phyloP scores from a whole-genome alignment of 2,797 vertebrate species.

The Coregonus ussuriensis region DNA sequence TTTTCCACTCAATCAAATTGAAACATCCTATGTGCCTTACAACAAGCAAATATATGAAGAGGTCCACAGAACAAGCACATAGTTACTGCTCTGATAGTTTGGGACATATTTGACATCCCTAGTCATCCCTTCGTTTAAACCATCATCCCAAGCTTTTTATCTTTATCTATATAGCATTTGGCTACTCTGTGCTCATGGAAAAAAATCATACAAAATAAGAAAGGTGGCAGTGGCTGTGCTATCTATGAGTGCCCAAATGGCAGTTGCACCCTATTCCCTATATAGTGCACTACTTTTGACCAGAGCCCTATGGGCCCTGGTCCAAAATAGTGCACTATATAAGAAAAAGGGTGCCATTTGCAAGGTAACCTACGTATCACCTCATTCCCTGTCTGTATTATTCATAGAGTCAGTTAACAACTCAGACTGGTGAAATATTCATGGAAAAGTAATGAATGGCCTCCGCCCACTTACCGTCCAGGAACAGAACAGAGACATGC shows the following conservation, averaged over 20 bases:
- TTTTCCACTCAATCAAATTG: not conserved
- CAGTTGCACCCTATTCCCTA: too few species aligned
- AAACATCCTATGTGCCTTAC: not conserved
- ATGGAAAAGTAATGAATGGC: conserved; percentile 25
- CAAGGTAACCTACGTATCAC: conserved; percentile 13
- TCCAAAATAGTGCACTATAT: too few species aligned
- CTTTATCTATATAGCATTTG: conserved; percentile 23
- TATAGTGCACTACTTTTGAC: too few species aligned
- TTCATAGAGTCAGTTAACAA: conserved; percentile 28
- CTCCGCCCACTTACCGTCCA: conserved; percentile 33
- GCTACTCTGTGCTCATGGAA: conserved; percentile 18
- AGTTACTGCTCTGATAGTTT: not conserved
- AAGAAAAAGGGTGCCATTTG: too few species aligned
- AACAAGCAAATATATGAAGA: too few species aligned
- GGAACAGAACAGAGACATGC: conserved; percentile 11
- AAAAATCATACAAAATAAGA: conserved; percentile 26
- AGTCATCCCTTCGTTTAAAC: conserved; percentile 34
- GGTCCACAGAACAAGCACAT: too few species aligned
- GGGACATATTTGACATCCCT: conserved; percentile 12
- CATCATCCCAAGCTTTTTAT: conserved; percentile 37
- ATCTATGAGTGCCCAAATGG: too few species aligned
- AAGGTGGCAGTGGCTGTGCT: not conserved
- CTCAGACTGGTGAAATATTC: conserved; percentile 53
- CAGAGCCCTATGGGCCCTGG: too few species aligned
- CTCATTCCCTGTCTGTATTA: conserved; percentile 28